These are phyloP conservation scores for Polypedilum vanderplanki DNA, from an alignment of 1,140 invertebrate genomes.

Conservation along the genomic window DNA sequence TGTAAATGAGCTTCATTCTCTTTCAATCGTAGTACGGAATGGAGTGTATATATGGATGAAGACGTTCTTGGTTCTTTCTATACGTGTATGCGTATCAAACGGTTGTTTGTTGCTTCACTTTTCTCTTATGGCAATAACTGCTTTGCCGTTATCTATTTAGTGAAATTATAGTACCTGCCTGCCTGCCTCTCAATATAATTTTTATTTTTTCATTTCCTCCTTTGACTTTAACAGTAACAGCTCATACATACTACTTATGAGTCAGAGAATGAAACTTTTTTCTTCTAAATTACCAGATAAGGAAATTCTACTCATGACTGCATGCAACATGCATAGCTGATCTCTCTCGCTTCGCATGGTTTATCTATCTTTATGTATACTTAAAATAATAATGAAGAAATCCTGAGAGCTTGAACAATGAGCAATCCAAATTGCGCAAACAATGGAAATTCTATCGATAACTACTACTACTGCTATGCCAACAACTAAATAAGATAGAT, in stretches of 20 bases:
- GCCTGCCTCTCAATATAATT: background rate
- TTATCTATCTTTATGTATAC: background rate
- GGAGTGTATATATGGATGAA: background rate
- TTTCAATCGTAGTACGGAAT: no score
- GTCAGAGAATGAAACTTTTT: background rate
- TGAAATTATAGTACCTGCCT: conserved; percentile 23
- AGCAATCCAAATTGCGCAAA: background rate
- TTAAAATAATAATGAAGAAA: background rate
- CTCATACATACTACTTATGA: conserved; percentile 11
- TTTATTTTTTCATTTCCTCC: no score
- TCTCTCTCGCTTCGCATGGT: background rate
- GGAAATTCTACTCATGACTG: conserved; percentile 6
- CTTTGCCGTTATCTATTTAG: conserved; percentile 23
- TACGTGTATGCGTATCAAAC: conserved; percentile 27
- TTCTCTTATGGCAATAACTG: conserved; percentile 10
- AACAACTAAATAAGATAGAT: no score
- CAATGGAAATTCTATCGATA: background rate
- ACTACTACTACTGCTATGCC: no score
- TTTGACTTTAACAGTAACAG: no score
- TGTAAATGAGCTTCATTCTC: background rate
- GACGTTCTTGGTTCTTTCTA: background rate
- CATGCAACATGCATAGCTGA: background rate
- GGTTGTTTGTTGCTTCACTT: background rate
- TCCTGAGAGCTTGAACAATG: background rate
- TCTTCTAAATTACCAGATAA: background rate